Conservation (phyloP, 2,888 invertebrate genomes). For the Monochamus alternatus region DNA sequence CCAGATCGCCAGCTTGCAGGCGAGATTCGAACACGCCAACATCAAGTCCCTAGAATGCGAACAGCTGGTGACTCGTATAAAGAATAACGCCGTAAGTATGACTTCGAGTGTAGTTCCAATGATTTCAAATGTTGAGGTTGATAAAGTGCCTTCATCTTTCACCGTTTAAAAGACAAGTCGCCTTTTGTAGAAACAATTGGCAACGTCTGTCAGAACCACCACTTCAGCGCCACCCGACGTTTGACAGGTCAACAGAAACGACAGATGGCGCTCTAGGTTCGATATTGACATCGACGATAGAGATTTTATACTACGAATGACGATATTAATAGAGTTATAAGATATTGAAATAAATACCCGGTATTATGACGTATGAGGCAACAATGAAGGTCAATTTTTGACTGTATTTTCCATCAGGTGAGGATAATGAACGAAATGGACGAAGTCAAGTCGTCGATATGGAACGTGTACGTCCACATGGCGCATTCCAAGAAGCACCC, state of each 20-base stretch:
- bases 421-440: slow-evolving; percentile 61
- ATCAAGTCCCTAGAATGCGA: slow-evolving; percentile 78
- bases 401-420: slow-evolving; percentile 36
- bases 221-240: too few relatives aligned
- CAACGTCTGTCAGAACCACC: too few relatives aligned
- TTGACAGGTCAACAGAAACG: too few relatives aligned
- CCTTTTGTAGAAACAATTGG: too few relatives aligned
- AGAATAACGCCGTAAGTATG: slow-evolving; percentile 73
- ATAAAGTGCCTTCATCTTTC: too few relatives aligned
- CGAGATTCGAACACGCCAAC: slow-evolving; percentile 76
- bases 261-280: too few relatives aligned
- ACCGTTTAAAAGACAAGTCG: too few relatives aligned
- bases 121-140: too few relatives aligned
- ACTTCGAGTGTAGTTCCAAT: not conserved
- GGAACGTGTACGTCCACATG: slow-evolving; percentile 78
- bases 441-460: slow-evolving; percentile 75
- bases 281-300: not conserved
- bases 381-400: not conserved
- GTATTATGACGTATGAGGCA: too few relatives aligned
- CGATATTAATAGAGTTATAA: too few relatives aligned
- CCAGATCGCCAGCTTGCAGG: slow-evolving; percentile 75
- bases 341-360: too few relatives aligned
- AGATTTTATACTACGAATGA: too few relatives aligned
- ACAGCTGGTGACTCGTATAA: slow-evolving; percentile 74
- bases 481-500: slow-evolving; percentile 73